Base-by-base conservation (phyloP, 2,113 vertebrate species). In the Pituophis catenifer region DNA sequence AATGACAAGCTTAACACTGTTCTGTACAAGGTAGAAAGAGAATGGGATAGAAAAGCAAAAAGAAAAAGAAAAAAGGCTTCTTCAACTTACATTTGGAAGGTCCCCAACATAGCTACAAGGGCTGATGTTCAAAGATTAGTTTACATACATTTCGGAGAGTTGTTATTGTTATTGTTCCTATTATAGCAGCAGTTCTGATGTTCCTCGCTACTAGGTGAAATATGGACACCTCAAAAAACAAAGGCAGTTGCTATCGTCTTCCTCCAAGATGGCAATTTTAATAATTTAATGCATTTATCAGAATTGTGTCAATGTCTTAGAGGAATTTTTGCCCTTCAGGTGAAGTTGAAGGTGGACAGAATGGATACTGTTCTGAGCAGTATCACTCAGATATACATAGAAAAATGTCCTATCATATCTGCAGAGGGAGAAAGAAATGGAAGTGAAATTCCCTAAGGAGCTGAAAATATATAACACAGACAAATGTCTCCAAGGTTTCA, bases 1-100 rank as follows among this genome's bases (percentile, higher is more conserved):
- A 88, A 97, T 98, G 98, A 98, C 98, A 98, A 98, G 98, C 98
- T 98, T 97, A 98, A 97, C 96, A 98, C 97, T 97, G 97, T 98
- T 98, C 97, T 97, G 96, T 97, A 96, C 97, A 98, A 98, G 97
- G 97, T 97, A 96, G 95, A 96, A 57, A 65, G 21, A 48, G 48
- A 90, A 88, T 19, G 9, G 48, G 29, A 52, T 94, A 94, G 96
- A 96, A 96, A 96, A 95, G 90, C 95, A 97, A 97, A 96, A 65
- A 65, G n/a, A 96, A 65, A 65, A 65, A 1, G 19, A 62, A 59
- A 26, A 29, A 96, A 95, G 94, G 93, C 96, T 97, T 97, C 93
- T 97, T 88, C 96, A 97, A 91, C 95, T 97, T 95, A 93, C 95
- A 97, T 97, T 93, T 95, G 97, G 97, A 97, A 96, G 96, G 96